Conservation (phyloP, 2,113 vertebrate genomes). For the Sciurus niger region DNA sequence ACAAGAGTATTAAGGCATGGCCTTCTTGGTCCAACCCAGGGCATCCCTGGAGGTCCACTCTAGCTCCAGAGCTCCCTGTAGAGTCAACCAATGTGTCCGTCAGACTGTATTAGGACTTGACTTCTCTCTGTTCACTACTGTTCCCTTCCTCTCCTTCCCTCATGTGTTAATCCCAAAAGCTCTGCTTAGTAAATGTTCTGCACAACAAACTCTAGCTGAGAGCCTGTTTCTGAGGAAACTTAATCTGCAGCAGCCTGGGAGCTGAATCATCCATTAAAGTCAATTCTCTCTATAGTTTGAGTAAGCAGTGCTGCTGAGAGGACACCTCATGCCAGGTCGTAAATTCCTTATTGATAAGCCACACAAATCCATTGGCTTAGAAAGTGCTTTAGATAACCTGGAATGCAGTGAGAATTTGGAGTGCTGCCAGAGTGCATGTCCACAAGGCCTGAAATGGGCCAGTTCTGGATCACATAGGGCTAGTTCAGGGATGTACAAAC, state of each 20-base stretch:
- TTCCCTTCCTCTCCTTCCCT: background rate
- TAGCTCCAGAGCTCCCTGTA: background rate
- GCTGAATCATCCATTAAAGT: background rate
- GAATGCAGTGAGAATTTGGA: background rate
- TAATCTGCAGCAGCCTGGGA: background rate
- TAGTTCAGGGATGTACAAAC: background rate
- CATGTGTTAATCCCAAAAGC: background rate
- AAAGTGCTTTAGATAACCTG: background rate
- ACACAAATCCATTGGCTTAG: background rate
- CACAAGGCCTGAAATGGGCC: background rate
- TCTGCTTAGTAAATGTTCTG: background rate
- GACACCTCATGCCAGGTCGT: background rate
- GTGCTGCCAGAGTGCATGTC: background rate
- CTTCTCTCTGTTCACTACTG: background rate
- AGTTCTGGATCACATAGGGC: background rate
- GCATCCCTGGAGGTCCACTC: background rate
- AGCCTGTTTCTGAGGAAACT: background rate
- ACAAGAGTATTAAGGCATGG: background rate
- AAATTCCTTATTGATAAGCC: constrained; percentile 2
- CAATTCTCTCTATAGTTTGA: background rate
- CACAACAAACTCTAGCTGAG: background rate
- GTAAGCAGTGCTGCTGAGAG: background rate
- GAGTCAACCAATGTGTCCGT: background rate
- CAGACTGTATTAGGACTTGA: background rate
- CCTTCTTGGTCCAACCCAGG: background rate